A percentile compares a stretch with the other conserved stretches of the same genome.
Evolutionary conservation across 2,888 invertebrate genomes (phyloP).

Genomic region (Nudaria mundana): DNA sequence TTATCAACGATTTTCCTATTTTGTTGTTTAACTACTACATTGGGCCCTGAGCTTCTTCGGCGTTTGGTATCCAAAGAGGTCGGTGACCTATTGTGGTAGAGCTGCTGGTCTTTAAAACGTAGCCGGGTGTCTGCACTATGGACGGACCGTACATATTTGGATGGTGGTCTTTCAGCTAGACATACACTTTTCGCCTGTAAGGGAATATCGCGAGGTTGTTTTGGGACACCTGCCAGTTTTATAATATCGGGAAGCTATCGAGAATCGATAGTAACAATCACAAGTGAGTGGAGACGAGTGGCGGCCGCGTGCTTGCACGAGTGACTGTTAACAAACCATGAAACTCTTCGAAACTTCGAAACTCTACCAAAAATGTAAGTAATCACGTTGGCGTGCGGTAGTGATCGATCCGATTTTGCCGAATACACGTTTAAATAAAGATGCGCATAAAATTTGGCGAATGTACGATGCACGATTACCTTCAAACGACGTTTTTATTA

Average conservation of each 20-base stretch:
- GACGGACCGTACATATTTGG: constrained; percentile 55
- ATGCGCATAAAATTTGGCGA: constrained; percentile 69
- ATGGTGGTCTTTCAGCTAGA: constrained; percentile 59
- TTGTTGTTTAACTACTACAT: constrained; percentile 55
- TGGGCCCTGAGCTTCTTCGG: constrained; percentile 19
- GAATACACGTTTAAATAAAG: constrained; percentile 62
- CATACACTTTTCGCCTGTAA: constrained; percentile 67
- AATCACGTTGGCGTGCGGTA: constrained; percentile 69
- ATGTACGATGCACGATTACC: constrained; percentile 52
- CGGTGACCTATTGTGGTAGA: constrained; percentile 40
- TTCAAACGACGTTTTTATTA: constrained; percentile 45
- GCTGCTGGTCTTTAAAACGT: constrained; percentile 49
- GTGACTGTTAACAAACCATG: constrained; percentile 57
- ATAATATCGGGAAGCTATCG: constrained; percentile 15
- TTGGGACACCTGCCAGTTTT: constrained; percentile 48
- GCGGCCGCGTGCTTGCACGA: constrained; percentile 43
- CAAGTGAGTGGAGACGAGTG: constrained; percentile 39
- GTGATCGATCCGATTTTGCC: constrained; percentile 63
- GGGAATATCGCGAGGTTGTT: constrained; percentile 46
- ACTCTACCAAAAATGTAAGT: constrained; percentile 73
- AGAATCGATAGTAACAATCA: constrained; percentile 11
- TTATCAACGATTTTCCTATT: constrained; percentile 60
- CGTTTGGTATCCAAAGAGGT: constrained; percentile 38
- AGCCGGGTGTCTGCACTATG: constrained; percentile 60
- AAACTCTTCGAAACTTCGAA: constrained; percentile 55